These are phyloP conservation scores for Anguilla japonica DNA, from an alignment of 2,113 vertebrate genomes.

Conservation along the genomic window DNA sequence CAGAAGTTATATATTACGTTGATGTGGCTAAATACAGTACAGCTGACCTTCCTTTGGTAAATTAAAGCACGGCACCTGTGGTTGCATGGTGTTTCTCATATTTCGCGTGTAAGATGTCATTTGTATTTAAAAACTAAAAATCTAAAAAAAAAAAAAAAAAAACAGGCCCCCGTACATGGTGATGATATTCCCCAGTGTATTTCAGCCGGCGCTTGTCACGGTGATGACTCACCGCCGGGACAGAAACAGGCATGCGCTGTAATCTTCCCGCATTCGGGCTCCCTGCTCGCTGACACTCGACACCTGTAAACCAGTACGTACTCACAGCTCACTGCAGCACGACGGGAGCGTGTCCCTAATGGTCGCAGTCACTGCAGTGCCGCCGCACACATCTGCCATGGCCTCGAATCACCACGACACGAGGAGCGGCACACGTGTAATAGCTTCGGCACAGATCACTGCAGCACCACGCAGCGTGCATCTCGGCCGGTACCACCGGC, in stretches of 20 bases:
- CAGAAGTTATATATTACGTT: background rate
- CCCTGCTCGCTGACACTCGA: background rate
- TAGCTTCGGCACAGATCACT: background rate
- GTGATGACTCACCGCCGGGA: background rate
- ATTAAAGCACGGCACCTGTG: background rate
- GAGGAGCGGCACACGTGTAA: background rate
- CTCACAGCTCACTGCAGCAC: background rate
- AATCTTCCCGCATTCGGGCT: background rate
- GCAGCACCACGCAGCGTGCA: background rate
- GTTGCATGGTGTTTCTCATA: too few relatives aligned
- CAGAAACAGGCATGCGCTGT: background rate
- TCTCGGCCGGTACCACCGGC: background rate
- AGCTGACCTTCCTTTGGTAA: background rate
- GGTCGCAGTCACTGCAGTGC: background rate
- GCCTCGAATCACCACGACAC: background rate
- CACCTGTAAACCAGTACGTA: background rate
- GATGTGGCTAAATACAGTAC: background rate
- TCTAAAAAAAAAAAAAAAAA: background rate
- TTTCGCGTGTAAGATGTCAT: background rate
- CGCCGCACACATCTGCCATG: background rate
- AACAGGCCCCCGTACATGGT: background rate
- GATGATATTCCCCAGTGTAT: background rate
- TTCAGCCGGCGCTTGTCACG: background rate
- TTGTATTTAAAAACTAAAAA: background rate
- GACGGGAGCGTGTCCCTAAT: background rate